A percentile compares a stretch with the other conserved stretches of the same genome.
These are phyloP conservation scores for Drosophila pseudotalamancana DNA, from an alignment of 2,888 invertebrate genomes.

Conservation along the genomic window DNA sequence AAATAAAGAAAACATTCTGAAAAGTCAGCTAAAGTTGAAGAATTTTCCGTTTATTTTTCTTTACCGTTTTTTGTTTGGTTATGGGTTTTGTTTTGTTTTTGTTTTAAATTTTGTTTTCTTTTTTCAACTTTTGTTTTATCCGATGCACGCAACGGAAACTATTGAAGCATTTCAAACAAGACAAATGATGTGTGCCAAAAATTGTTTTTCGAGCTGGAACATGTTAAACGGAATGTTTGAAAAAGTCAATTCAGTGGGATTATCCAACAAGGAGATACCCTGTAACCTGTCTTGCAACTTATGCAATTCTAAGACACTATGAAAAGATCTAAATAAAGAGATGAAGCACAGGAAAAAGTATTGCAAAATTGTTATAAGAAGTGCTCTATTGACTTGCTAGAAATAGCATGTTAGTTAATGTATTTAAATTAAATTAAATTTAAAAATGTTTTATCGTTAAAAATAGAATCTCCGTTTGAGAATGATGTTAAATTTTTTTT, in stretches of 20 bases:
- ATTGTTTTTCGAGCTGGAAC: not conserved
- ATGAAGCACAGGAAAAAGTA: not conserved
- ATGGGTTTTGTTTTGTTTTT: constrained; percentile 19
- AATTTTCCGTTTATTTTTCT: constrained; percentile 18
- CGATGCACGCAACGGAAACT: not conserved
- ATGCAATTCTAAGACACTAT: no score
- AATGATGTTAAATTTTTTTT: no score
- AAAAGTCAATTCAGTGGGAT: no score
- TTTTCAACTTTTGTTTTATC: constrained; percentile 9
- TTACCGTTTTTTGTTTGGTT: constrained; percentile 3
- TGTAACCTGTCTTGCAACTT: not conserved
- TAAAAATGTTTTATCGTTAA: no score
- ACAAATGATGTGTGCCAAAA: not conserved
- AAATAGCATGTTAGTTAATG: no score
- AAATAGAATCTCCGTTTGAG: no score
- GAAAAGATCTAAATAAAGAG: not conserved
- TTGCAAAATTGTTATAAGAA: not conserved
- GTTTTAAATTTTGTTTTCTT: constrained; percentile 12
- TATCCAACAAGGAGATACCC: not conserved
- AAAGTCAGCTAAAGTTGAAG: constrained; percentile 71
- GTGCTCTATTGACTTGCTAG: no score
- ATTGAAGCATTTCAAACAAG: constrained; percentile 1
- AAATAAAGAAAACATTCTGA: constrained; percentile 42
- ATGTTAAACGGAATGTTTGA: not conserved
- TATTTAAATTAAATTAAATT: no score